phyloP scores from a whole-genome alignment of 2,797 vertebrate species.

The Anguilla obscura region DNA sequence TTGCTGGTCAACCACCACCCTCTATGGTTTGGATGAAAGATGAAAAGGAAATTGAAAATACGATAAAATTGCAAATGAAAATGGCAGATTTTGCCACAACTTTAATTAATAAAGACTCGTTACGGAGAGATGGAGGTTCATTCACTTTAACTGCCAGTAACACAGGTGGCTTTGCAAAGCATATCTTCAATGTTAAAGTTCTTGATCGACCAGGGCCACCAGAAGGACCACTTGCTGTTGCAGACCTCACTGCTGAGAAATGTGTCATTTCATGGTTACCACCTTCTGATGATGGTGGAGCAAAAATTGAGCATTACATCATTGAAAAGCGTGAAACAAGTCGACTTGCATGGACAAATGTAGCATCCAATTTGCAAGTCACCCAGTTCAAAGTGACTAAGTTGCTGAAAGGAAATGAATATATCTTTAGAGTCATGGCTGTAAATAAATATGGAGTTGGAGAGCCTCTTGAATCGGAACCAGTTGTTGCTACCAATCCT shows the following conservation, averaged over 20 bases:
- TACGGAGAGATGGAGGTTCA: constrained; percentile 88
- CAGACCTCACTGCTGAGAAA: constrained; percentile 87
- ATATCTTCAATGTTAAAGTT: constrained; percentile 94
- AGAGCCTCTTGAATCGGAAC: constrained; percentile 88
- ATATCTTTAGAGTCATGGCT: constrained; percentile 97
- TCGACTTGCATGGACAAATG: constrained; percentile 93
- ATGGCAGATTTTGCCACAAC: constrained; percentile 87
- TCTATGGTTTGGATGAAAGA: constrained; percentile 94
- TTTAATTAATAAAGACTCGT: constrained; percentile 89
- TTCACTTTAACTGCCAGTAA: constrained; percentile 93
- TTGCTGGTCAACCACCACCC: constrained; percentile 90
- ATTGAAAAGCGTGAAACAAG: constrained; percentile 98
- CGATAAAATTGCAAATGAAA: constrained; percentile 87
- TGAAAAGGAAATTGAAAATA: constrained; percentile 91
- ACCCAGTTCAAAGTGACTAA: constrained; percentile 90
- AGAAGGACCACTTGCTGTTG: constrained; percentile 83
- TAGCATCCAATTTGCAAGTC: constrained; percentile 80
- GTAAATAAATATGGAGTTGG: constrained; percentile 96
- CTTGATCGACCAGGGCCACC: constrained; percentile 95
- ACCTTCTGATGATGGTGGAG: constrained; percentile 90
- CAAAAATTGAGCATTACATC: constrained; percentile 89
- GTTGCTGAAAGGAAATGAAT: constrained; percentile 96
- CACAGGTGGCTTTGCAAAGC: constrained; percentile 93
- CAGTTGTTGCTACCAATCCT: constrained; percentile 88
- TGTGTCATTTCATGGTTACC: constrained; percentile 89